Base-by-base conservation (phyloP, 2,888 invertebrate genomes). In the Scaptomyza flava region DNA sequence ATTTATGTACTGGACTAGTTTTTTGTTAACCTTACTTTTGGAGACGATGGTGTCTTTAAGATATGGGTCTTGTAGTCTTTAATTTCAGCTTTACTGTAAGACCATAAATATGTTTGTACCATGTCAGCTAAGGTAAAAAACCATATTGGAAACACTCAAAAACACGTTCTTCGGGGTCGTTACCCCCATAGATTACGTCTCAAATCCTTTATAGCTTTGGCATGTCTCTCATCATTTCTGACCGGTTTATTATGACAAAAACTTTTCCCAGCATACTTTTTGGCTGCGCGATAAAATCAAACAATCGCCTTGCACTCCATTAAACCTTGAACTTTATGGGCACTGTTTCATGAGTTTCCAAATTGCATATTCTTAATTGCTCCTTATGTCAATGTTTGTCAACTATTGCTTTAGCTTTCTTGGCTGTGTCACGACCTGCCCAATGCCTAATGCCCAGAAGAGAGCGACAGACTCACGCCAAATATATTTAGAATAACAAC, bases 401-500 rank as follows among this genome's bases (percentile, higher is more conserved):
- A 69, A 14, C 11, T 12, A 11, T 33, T 23, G 27, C 41, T 20
- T 54, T 23, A 33, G 12, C 43, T 20, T 43, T 54, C 7, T 20
- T 9, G 48, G 36, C n/a, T 41, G 51, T 52, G 45, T 48, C 42
- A 47, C 30, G 53, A 36, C 46, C 34, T 34, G n/a, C 11, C 11
- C 31, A 23, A 33, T 46, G 41, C 33, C 11, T 9, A 27, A 31
- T 14, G 46, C 11, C 23, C 50, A 23, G n/a, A 4, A 36, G 27
- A 42, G 53, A 68, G 27, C 42, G 57, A 72, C 60, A 43, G 82
- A 72, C 78, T 73, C 77, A 81, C 85, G 82, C 77, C 81, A 85
- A 85, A 87, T 85, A 85, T 79, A 27, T 81, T 85, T 57, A 65
- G 85, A 6, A 85, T 87, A 87, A 82, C 79, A 74, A 72, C 79